Conservation (phyloP, 2,113 vertebrate species). For the Bombycilla garrulus region DNA sequence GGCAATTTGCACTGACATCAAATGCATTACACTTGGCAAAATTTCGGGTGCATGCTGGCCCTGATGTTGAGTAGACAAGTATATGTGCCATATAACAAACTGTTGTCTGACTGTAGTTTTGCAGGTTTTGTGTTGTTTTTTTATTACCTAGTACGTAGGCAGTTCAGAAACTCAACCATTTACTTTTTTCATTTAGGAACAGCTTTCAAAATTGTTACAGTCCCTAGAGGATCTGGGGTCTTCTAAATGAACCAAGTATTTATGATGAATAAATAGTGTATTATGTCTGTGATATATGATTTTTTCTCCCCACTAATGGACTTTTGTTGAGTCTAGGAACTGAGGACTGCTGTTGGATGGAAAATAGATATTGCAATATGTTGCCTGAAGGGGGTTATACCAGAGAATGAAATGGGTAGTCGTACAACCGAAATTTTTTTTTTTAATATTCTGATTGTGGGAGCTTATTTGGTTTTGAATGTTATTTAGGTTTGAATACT, state of each 20-base stretch:
- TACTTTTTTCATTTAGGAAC: neutral
- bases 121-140: neutral
- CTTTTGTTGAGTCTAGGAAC: neutral
- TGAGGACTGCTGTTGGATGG: neutral
- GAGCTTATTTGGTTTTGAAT: neutral
- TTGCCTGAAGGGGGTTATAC: neutral
- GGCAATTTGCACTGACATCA: neutral
- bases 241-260: constrained; percentile 8
- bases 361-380: neutral
- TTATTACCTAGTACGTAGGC: neutral
- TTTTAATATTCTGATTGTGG: neutral
- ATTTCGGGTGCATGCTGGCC: rapidly evolving
- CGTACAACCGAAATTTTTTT: neutral
- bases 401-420: neutral
- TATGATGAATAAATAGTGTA: neutral
- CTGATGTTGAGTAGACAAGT: neutral
- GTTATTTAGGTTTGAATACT: neutral
- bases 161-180: neutral
- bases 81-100: neutral
- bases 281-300: neutral
- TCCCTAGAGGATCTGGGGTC: neutral
- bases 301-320: neutral
- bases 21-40: neutral
- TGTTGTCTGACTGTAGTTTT: neutral
- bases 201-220: neutral